Evolutionary conservation across 1,140 invertebrate genomes (phyloP).

Genomic region (Eubasilissa regina): DNA sequence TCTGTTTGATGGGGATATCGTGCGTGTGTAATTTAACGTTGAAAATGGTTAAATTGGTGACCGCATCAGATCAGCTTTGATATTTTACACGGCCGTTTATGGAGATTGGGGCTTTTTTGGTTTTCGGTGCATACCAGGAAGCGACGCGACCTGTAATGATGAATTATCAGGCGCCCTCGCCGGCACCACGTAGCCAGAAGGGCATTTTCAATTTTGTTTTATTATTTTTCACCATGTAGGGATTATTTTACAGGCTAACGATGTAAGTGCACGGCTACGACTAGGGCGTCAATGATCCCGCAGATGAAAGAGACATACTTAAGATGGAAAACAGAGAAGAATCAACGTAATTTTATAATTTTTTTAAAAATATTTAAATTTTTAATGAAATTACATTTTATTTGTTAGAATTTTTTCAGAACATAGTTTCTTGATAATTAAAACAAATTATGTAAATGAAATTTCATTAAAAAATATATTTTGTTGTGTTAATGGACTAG

Average conservation of each 20-base stretch:
- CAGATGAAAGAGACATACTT: no score
- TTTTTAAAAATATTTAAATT: no score
- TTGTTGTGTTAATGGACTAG: no score
- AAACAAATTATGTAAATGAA: no score
- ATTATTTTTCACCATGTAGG: conserved; percentile 2
- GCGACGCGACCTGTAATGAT: conserved; percentile 1
- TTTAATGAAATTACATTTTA: no score
- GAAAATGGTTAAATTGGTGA: conserved; percentile 30
- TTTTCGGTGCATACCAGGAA: conserved; percentile 23
- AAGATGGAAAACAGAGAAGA: no score
- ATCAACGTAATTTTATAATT: no score
- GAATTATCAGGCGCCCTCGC: conserved; percentile 18
- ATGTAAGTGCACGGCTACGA: neutral
- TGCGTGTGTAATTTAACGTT: conserved; percentile 26
- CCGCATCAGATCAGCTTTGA: conserved; percentile 13
- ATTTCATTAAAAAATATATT: no score
- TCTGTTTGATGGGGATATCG: no score
- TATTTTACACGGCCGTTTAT: conserved; percentile 36
- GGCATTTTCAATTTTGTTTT: conserved; percentile 21
- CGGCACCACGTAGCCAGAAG: conserved; percentile 21
- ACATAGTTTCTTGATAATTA: no score
- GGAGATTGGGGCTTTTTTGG: conserved; percentile 25
- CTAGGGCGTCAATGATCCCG: no score
- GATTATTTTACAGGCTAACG: conserved; percentile 1
- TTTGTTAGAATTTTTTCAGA: no score